These are phyloP conservation scores for Smutsia temminckii DNA, from an alignment of 2,797 vertebrate species.

Conservation along the genomic window DNA sequence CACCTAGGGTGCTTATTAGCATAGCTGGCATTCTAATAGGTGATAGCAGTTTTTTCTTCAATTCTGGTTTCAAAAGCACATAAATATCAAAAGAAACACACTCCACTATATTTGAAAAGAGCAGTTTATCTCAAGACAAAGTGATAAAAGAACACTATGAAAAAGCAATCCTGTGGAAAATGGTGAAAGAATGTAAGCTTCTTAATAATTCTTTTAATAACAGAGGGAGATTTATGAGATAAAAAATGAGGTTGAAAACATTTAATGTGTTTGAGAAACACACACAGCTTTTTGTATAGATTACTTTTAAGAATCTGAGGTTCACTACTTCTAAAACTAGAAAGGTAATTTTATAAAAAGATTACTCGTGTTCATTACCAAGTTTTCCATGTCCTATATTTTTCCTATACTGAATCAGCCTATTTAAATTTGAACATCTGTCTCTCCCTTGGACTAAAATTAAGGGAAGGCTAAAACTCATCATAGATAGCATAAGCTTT, in stretches of 20 bases:
- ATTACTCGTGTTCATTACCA: conserved; percentile 14
- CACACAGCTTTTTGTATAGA: neutral
- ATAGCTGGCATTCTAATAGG: neutral
- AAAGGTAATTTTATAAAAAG: conserved; percentile 29
- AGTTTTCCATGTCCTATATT: neutral
- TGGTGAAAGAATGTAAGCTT: neutral
- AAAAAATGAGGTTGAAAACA: neutral
- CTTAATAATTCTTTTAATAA: neutral
- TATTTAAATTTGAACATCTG: conserved; percentile 23
- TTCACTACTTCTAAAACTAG: conserved; percentile 30
- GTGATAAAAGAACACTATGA: neutral
- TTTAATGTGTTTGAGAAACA: conserved; percentile 14
- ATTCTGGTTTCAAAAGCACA: neutral
- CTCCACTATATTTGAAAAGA: neutral
- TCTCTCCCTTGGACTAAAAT: conserved; percentile 27
- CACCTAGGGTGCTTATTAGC: neutral
- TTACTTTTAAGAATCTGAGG: neutral
- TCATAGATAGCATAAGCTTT: conserved; percentile 8
- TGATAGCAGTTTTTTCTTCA: neutral
- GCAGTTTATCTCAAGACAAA: neutral
- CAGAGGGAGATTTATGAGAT: neutral
- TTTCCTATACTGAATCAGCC: neutral
- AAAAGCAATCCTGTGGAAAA: neutral
- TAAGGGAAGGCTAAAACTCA: conserved; percentile 3
- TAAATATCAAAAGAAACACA: neutral